Evolutionary conservation across 2,797 vertebrate species (phyloP), one percentile per base, ranked within the genome.

Genomic region (Dendrocincla fuliginosa): DNA sequence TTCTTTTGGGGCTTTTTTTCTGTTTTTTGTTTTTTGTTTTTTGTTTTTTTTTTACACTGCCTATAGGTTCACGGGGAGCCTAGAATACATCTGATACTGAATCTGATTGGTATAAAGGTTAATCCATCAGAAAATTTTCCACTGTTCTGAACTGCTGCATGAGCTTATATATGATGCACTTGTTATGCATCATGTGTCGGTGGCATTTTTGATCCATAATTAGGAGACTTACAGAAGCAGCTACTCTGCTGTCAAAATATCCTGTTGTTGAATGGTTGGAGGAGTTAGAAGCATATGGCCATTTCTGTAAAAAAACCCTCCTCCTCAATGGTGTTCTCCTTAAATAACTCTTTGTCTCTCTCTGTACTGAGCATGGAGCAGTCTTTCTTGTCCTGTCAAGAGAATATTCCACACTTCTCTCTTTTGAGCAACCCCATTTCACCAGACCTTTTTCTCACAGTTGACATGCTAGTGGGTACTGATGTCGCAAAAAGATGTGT

Each of bases 181-280:
- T 61, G 52, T 44, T 70, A 70, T 60, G 71, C 49, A 86, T 68
- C 57, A 11, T 33, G 15, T 64, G 46, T 44, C 5, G 3, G 63
- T 86, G 63, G 56, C 37, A 83, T 69, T 91, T 91, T 80, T 79
- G 41, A 76, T 56, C 64, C 27, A 3, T 67, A 92, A 71, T 85
- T 64, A 74, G 37, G 81, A 87, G 70, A 93, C 63, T 69, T 74
- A 61, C n/a, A 77, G 65, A 6, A 4, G 59, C 44, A 89, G 46
- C 64, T 67, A 70, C 56, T 84, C 81, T 89, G 44, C 82, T 93
- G 56, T 83, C 81, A 91, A 89, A 89, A 94, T 37, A 89, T 46
- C 50, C 56, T 87, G 14, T 30, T 80, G 79, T 80, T 6, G 44
- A 89, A 83, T 17, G 10, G 41, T 11, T 71, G 81, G 84, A 90